Base-by-base conservation (phyloP, 2,888 invertebrate genomes). In the Plagiodera versicolora region DNA sequence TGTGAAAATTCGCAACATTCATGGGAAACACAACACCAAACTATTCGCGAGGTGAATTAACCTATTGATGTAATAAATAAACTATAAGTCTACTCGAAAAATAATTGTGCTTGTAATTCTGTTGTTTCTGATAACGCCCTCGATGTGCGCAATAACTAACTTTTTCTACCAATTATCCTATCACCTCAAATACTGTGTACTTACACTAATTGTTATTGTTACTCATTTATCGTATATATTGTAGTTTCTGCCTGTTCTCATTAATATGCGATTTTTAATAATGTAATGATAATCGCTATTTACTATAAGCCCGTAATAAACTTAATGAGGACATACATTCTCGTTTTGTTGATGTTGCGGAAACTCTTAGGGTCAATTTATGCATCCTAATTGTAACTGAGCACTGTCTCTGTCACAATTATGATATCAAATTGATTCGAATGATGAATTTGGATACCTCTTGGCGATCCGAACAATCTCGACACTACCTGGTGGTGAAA, bases 141-240 rank as follows among this genome's bases (percentile, higher is more conserved):
- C 39, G 6, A 39, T 39, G 14, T n/a, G 39, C 39, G 14, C 39
- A 39, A 8, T 10, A 39, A 39, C n/a, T 39, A 39, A 11, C 39
- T 39, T 39, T 39, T 39, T 39, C 39, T 39, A 14, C 39, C 39
- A 39, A 39, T 39, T 39, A 39, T 39, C 39, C 14, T 39, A 39
- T 39, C 39, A 39, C 39, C 39, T 39, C 11, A 39, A 39, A 39
- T 39, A 39, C 39, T 14, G 14, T 39, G 39, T 39, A 39, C n/a
- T 39, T 39, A 39, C 39, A 39, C 39, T 39, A 39, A 39, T 39
- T 39, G 39, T 39, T 39, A 39, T 39, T 39, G 39, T 39, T 39
- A 39, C 39, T 39, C 39, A 39, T 39, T 39, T 14, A 39, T 39
- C 39, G 39, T 39, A 39, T 39, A 14, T 39, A 39, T 39, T 39